phyloP scores from a whole-genome alignment of 2,113 vertebrate genomes.

The Ameiurus melas region DNA sequence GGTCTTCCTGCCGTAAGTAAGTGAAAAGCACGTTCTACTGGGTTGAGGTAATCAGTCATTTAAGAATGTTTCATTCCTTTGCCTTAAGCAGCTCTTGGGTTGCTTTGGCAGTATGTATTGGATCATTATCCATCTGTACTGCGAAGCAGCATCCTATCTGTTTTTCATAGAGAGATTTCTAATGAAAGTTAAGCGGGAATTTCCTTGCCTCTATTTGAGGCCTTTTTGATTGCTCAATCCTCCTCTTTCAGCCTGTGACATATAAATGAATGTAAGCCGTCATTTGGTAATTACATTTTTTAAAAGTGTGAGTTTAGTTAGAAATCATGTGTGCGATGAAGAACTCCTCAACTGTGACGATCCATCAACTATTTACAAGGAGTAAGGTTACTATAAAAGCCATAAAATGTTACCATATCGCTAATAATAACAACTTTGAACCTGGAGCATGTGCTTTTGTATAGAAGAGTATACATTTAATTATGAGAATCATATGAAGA shows the following conservation, averaged over 20 bases:
- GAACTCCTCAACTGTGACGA: not conserved
- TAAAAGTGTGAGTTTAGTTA: no score
- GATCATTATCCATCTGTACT: no score
- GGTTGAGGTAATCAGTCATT: no score
- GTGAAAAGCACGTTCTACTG: no score
- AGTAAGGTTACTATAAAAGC: not conserved
- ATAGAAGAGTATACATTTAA: not conserved
- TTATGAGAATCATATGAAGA: not conserved
- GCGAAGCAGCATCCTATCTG: no score
- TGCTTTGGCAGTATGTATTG: no score
- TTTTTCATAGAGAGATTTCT: not conserved
- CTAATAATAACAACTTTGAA: not conserved
- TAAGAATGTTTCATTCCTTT: no score
- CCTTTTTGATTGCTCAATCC: not conserved
- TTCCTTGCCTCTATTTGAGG: not conserved
- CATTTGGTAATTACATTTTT: not conserved
- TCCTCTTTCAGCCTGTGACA: not conserved
- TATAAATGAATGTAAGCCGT: not conserved
- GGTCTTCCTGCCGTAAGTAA: no score
- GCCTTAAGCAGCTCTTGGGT: no score
- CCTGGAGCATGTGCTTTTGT: not conserved
- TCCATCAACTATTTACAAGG: not conserved
- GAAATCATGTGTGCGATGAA: not conserved
- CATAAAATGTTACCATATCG: no score
- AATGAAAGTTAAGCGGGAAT: not conserved